phyloP scores from a whole-genome alignment of 2,113 vertebrate species.

The Ifrita kowaldi region DNA sequence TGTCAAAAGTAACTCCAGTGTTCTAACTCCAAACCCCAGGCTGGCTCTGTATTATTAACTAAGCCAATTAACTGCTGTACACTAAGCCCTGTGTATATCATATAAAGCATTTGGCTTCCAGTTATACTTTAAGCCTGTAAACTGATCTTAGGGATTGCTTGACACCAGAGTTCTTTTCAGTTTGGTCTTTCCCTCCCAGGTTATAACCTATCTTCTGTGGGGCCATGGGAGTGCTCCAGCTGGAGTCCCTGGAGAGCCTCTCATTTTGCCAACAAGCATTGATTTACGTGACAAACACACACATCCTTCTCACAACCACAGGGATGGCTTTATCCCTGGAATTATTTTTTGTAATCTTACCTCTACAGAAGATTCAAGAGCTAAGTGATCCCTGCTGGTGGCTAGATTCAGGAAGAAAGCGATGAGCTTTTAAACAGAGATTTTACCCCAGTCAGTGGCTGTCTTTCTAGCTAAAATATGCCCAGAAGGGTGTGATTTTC shows the following conservation, averaged over 20 bases:
- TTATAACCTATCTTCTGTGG: constrained; percentile 7
- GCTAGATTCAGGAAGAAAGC: background rate
- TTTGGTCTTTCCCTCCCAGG: background rate
- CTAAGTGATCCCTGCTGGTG: background rate
- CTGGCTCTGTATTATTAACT: background rate
- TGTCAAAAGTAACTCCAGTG: background rate
- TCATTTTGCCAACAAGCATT: background rate
- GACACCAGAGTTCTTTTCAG: background rate
- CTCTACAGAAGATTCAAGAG: background rate
- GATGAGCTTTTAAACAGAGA: background rate
- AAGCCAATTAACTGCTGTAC: background rate
- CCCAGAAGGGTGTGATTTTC: constrained; percentile 30
- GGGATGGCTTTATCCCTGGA: background rate
- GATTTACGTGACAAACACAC: constrained; percentile 17
- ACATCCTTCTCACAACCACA: constrained; percentile 3
- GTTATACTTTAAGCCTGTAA: background rate
- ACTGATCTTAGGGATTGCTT: background rate
- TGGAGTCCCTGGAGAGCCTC: background rate
- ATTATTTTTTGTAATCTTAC: constrained; percentile 9
- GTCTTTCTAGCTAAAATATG: constrained; percentile 16
- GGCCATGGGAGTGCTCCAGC: background rate
- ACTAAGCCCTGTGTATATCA: background rate
- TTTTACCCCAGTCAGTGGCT: background rate
- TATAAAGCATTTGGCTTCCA: background rate
- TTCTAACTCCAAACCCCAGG: background rate